Evolutionary conservation across 2,797 vertebrate genomes (phyloP), one percentile per base, ranked within the genome.

Genomic region (Microctenopoma lineatum): DNA sequence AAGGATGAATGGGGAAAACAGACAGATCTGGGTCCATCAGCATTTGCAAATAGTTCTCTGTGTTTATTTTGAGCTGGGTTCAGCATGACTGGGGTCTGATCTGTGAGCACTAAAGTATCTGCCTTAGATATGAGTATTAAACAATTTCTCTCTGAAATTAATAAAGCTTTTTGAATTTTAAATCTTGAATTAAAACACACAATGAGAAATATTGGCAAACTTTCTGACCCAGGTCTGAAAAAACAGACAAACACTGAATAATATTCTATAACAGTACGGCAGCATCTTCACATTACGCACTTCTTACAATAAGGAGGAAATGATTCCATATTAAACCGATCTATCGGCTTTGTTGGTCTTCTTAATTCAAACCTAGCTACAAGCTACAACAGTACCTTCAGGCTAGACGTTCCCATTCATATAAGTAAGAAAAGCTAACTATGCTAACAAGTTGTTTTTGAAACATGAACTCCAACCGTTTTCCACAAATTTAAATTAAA

Each of bases 1-100:
- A 73, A 73, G 73, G 65, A 77, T 53, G 56, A 41, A 53, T 2
- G 69, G 55, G 71, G 72, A 41, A 25, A 59, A 75, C 60, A 74
- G 36, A 74, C 48, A 59, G 5, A 72, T 47, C 48, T 48, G 57
- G 47, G 52, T 65, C 63, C 36, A 29, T 39, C 32, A 46, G 52
- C 21, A 3, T 46, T 59, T 68, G 58, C 64, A 59, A 62, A 56
- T 64, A 54, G 59, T 47, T 51, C 57, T 77, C 41, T 52, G 26
- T 0, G 1, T 58, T 57, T 0, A 0, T 57, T 72, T 54, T 10
- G 16, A 73, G 16, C 32, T 32, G 27, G 42, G 7, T 3, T 50
- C 9, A 25, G 3, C 21, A 16, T 18, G 16, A 16, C 14, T 6
- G 11, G 12, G 7, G 25, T 27, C 34, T 47, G 46, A 32, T 26